Evolutionary conservation across 2,113 vertebrate genomes (phyloP).

Genomic region (Neoarius graeffei): DNA sequence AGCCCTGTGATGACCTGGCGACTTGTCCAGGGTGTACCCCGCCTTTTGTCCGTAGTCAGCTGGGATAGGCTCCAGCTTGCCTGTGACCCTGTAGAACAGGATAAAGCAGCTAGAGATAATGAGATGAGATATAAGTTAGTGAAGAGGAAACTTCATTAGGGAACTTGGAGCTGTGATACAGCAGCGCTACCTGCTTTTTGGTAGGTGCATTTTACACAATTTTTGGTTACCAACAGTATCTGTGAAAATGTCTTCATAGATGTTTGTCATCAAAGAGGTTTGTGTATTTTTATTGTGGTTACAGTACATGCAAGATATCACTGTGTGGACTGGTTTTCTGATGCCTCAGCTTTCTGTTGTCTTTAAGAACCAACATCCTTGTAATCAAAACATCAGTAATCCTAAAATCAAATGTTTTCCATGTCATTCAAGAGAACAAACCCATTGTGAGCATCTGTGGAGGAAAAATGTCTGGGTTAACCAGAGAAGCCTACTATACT

Average conservation of each 20-base stretch:
- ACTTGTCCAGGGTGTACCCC: too few relatives aligned
- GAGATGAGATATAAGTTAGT: too few relatives aligned
- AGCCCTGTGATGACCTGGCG: too few relatives aligned
- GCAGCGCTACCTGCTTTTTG: neutral
- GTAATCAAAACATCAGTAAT: neutral
- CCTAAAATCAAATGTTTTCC: slow-evolving; percentile 1
- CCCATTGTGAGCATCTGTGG: neutral
- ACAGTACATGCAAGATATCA: neutral
- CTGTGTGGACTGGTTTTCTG: neutral
- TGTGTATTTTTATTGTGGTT: neutral
- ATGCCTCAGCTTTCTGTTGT: neutral
- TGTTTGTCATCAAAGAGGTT: neutral
- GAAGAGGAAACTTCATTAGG: neutral
- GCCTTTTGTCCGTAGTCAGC: too few relatives aligned
- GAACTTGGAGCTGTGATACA: neutral
- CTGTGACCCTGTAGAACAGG: too few relatives aligned
- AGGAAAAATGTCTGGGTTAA: neutral
- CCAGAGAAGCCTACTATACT: slow-evolving; percentile 8
- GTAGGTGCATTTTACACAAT: too few relatives aligned
- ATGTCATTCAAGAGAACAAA: neutral
- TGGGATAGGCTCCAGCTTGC: too few relatives aligned
- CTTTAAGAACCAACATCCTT: neutral
- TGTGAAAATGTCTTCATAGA: neutral
- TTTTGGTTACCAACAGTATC: neutral
- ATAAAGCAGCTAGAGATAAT: too few relatives aligned